A percentile compares a stretch with the other conserved stretches of the same genome.
Conservation (phyloP, 2,888 invertebrate genomes). For the Tholera decimalis region DNA sequence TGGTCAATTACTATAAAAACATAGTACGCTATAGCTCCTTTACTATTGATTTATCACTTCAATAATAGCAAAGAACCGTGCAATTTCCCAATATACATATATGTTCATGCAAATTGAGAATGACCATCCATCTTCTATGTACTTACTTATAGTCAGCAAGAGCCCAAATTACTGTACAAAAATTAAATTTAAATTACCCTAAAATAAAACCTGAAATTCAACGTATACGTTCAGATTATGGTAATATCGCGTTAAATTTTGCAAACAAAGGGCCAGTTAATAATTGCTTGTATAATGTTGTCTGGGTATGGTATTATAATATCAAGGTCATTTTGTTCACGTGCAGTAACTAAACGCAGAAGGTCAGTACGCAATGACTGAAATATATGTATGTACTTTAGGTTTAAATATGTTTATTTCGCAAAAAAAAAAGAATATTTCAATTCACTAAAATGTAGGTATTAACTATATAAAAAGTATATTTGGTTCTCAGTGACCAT, state of each 20-base stretch:
- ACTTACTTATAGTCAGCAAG: background rate
- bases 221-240: conserved; percentile 46
- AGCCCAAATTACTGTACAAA: conserved; percentile 36
- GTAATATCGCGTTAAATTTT: conserved; percentile 52
- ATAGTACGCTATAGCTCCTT: too few species aligned
- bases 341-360: conserved; percentile 18
- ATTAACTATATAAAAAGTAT: too few species aligned
- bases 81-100: background rate
- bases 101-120: background rate
- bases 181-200: conserved; percentile 40
- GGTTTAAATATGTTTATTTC: too few species aligned
- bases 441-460: too few species aligned
- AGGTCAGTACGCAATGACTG: background rate
- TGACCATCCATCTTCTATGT: background rate
- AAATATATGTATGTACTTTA: background rate
- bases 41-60: too few species aligned
- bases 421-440: too few species aligned
- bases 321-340: conserved; percentile 42
- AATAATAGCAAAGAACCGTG: background rate
- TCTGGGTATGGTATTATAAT: conserved; percentile 54
- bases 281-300: conserved; percentile 61
- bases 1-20: too few species aligned
- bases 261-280: conserved; percentile 54
- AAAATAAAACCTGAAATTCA: conserved; percentile 47
- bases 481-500: too few species aligned